Percentiles rank a stretch among this genome's conserved stretches.
Evolutionary conservation across 2,888 invertebrate species (phyloP).

Genomic region (Polydrusus pterygomalis): DNA sequence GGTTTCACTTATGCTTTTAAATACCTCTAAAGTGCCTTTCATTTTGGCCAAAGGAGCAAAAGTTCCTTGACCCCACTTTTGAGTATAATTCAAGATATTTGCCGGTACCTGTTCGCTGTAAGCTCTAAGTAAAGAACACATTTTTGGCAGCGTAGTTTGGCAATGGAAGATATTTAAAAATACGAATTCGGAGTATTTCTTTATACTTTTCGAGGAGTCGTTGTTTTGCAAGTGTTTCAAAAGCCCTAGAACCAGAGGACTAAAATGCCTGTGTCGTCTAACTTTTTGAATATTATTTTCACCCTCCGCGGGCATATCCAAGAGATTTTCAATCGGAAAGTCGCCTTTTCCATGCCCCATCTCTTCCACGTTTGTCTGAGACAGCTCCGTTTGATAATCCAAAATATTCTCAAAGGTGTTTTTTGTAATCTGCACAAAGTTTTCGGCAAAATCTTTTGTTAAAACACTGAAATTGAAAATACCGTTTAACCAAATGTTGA

Average conservation of each 20-base stretch:
- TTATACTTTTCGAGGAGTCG: constrained; percentile 61
- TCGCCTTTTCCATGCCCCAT: constrained; percentile 5
- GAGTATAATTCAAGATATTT: constrained; percentile 72
- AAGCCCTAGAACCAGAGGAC: constrained; percentile 69
- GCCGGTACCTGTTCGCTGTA: constrained; percentile 71
- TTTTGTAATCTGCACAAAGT: constrained; percentile 62
- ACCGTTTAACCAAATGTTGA: constrained; percentile 77
- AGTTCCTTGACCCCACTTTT: constrained; percentile 71
- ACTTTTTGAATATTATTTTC: constrained; percentile 32
- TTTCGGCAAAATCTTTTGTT: constrained; percentile 61
- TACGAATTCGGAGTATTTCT: constrained; percentile 72
- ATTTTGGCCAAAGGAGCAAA: constrained; percentile 55
- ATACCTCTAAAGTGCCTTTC: constrained; percentile 61
- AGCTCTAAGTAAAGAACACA: constrained; percentile 72
- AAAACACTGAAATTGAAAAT: constrained; percentile 63
- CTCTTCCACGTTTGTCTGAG: constrained; percentile 44
- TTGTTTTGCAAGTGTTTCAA: constrained; percentile 65
- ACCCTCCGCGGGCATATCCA: constrained; percentile 40
- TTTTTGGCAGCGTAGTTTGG: constrained; percentile 75
- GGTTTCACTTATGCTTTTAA: constrained; percentile 58
- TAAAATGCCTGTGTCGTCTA: constrained; percentile 58
- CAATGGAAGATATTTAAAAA: constrained; percentile 77
- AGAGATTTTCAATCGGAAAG: constrained; percentile 50
- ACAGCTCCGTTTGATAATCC: constrained; percentile 60
- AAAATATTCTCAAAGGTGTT: constrained; percentile 58